Base-by-base conservation (phyloP, 2,797 vertebrate species). In the Rachycentron canadum region DNA sequence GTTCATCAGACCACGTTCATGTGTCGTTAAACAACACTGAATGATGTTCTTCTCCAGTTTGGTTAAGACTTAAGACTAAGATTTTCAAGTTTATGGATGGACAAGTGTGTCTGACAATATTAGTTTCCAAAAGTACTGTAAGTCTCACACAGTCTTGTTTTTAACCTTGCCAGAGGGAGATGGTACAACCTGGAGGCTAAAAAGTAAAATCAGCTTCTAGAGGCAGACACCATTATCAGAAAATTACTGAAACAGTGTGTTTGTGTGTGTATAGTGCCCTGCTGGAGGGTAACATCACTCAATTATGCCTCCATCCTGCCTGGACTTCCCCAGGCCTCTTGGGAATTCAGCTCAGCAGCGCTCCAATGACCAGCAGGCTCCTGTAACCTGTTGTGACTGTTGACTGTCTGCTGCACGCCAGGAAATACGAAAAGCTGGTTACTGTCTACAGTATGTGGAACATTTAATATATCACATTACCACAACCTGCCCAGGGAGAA, bases 401-500 rank as follows among this genome's bases (percentile, higher is more conserved):
- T 47, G 63, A 49, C 52, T 68, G 57, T 38, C 41, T 71, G 59
- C 68, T 65, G 62, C 47, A 73, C 59, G 71, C 23, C 62, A 65
- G 63, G n/a, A 76, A 79, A 73, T 50, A 55, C 66, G 63, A 76
- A 47, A 69, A 23, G 7, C 70, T 28, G 60, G 13, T 59, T 55
- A 49, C 56, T 81, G 47, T 84, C 72, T 55, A 16, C 28, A 56
- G 38, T 30, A 56, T 36, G 55, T 26, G 40, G 40, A 75, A 62
- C 71, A 57, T 75, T 84, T 79, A 58, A 82, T 89, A 36, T 47
- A 6, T 62, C 65, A 59, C 76, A 77, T 82, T 78, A 67, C 63
- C 59, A 50, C 60, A 32, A 3, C 12, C 59, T 78, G 59, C 60
- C 49, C 49, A 32, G 19, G 25, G 28, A 69, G 5, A 13, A 49